Base-by-base conservation (phyloP, 2,113 vertebrate species). In the Tamias sibiricus region DNA sequence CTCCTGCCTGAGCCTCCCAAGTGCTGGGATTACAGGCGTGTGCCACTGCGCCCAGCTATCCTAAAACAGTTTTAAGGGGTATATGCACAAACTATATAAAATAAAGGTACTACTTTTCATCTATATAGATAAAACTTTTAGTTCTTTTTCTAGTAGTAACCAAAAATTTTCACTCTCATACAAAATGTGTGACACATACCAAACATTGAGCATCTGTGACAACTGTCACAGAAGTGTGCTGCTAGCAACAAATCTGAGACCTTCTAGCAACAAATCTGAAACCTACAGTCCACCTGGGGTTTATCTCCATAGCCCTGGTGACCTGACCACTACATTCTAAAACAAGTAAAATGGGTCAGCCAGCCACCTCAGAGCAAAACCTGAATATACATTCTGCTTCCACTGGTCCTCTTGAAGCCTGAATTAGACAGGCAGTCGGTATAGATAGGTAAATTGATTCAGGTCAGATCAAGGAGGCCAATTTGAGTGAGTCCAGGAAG, bases 41-140 rank as follows among this genome's bases (percentile, higher is more conserved):
- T n/a, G n/a, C n/a, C n/a, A n/a, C n/a, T n/a, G n/a, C n/a, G n/a
- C n/a, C n/a, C n/a, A n/a, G n/a, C n/a, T n/a, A n/a, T 47, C 9
- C 30, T n/a, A 54, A 87, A 92, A 92, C 2, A 80, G 28, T 28
- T 85, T 64, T 68, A 92, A 96, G 19, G n/a, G 86, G 37, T 68
- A 95, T 0, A 88, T 11, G 95, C 1, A 95, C 13, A 94, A 85
- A 92, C 13, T 57, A 37, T 44, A 80, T 42, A 76, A 91, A 93
- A 79, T 85, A 95, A 92, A 80, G 13, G 13, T 79, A 79, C 37
- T 49, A 72, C 76, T 75, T 91, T 87, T 80, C 72, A 91, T 74
- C 47, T 89, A 24, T 26, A 96, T 1, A 81, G 16, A 96, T 74
- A 44, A 92, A 95, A 90, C 28, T 64, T 75, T 71, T n/a, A 71